Evolutionary conservation across 2,888 invertebrate genomes (phyloP), one percentile per base, ranked within the genome.

Genomic region (Andricus curvator): DNA sequence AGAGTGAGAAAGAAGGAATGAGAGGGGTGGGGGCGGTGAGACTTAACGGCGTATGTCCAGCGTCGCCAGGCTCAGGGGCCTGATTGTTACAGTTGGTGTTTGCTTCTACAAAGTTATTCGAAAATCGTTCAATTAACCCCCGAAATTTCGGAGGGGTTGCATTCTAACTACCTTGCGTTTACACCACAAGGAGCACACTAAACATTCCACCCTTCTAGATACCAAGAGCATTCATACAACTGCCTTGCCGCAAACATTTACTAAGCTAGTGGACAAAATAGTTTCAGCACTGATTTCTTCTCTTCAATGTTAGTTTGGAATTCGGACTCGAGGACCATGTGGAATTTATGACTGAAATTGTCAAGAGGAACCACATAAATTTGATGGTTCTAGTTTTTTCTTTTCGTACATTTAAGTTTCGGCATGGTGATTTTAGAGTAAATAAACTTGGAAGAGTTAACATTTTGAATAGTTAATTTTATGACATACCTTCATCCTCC

Each of bases 51-150:
- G 56, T 33, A 74, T 70, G 74, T 74, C 56, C 74, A 74, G 74
- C n/a, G 11, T n/a, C 51, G 25, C 29, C 56, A 56, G 33, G 56
- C 33, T 56, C 33, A 56, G 33, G n/a, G 33, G 11, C n/a, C 56
- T 29, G 56, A 74, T 74, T 74, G 74, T 74, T 56, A 4, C 56
- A 37, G 56, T 74, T 74, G 74, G 33, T 74, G 74, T 74, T 74
- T 33, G 29, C 83, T 77, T 84, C 65, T 70, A 78, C 77, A 80
- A 83, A 86, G 86, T 84, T 86, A 86, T 86, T 86, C 85, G 85
- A 86, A 86, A 86, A 86, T 82, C 83, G 86, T 84, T 81, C 87
- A 86, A 86, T 86, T 87, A 86, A 87, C 86, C 84, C 82, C 84
- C 78, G 81, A 81, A 85, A 86, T 83, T 82, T 84, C 82, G 82